These are phyloP conservation scores for Trachelus troglodyta DNA, from an alignment of 2,888 invertebrate species.

Conservation along the genomic window DNA sequence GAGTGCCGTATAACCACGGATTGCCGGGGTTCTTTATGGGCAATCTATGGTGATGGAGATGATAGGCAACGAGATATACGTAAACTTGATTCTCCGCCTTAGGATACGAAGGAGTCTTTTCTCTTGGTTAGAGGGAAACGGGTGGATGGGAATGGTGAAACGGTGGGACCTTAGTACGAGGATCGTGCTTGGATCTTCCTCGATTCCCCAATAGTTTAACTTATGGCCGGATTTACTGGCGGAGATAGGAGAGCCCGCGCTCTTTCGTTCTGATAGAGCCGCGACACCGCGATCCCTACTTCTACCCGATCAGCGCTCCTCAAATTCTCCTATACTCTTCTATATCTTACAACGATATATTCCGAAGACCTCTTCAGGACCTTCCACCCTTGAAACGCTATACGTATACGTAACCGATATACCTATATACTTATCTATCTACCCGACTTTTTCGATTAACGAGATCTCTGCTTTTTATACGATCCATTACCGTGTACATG, in stretches of 20 bases:
- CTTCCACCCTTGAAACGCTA: not conserved
- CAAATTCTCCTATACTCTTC: conserved; percentile 35
- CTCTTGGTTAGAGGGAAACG: conserved; percentile 5
- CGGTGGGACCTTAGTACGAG: conserved; percentile 12
- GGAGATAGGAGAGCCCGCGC: conserved; percentile 56
- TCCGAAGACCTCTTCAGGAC: not conserved
- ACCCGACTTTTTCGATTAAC: not conserved
- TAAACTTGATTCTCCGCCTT: conserved; percentile 59
- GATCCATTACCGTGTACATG: not conserved
- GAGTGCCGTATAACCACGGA: conserved; percentile 62
- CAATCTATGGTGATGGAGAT: conserved; percentile 67
- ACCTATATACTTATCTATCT: not conserved
- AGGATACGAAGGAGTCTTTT: not conserved
- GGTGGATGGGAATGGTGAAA: conserved; percentile 17
- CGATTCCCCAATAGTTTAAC: conserved; percentile 66
- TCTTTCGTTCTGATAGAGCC: conserved; percentile 57
- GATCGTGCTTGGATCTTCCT: conserved; percentile 25
- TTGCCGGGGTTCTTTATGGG: conserved; percentile 65
- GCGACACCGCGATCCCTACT: conserved; percentile 50
- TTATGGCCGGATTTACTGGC: conserved; percentile 65
- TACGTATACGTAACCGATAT: not conserved
- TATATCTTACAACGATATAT: conserved; percentile 12
- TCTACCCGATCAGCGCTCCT: conserved; percentile 44
- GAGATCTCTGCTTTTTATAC: not conserved
- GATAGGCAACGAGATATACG: conserved; percentile 65